A percentile compares a stretch with the other conserved stretches of the same genome.
phyloP scores from a whole-genome alignment of 2,113 vertebrate species.

The Sterna hirundo region DNA sequence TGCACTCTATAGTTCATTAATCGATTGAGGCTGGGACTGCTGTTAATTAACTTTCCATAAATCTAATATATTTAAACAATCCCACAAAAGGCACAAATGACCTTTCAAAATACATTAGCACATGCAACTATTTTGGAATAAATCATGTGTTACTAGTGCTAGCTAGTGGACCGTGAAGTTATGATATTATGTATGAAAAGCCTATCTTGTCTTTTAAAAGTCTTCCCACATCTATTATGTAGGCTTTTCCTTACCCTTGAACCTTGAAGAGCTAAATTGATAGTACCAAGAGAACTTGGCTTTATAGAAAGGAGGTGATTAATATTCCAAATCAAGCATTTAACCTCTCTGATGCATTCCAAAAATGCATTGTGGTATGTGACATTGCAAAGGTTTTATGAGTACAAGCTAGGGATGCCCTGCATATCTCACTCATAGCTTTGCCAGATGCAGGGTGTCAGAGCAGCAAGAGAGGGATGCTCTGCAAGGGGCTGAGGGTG shows the following conservation, averaged over 20 bases:
- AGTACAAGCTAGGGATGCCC: neutral
- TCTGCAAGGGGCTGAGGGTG: neutral
- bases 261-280: neutral
- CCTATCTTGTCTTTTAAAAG: neutral
- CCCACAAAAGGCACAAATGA: neutral
- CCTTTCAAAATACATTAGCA: neutral
- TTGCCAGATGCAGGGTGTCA: neutral
- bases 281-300: neutral
- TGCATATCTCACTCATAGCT: neutral
- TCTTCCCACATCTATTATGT: neutral
- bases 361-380: neutral
- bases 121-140: neutral
- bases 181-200: neutral
- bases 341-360: neutral
- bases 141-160: neutral
- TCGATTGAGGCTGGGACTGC: neutral
- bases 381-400: neutral
- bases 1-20: neutral
- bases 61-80: neutral
- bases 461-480: neutral
- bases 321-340: neutral
- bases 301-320: neutral
- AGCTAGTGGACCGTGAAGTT: neutral
- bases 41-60: neutral
- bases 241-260: neutral